Percentiles rank a stretch among this genome's conserved stretches.
Conservation (phyloP, 2,113 vertebrate species). For the Ailuropoda melanoleuca region DNA sequence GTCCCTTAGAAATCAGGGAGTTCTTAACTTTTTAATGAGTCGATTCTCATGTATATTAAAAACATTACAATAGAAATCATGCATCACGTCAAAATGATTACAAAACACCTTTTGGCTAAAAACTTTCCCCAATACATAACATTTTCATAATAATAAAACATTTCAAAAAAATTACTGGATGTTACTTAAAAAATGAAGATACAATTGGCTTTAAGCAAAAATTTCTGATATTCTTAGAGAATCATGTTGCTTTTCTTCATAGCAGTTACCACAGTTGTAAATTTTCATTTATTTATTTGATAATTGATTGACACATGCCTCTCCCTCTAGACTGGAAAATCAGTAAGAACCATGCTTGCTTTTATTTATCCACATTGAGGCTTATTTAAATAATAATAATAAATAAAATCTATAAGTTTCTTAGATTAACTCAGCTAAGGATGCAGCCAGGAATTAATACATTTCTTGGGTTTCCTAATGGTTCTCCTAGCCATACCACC, state of each 20-base stretch:
- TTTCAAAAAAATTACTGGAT: not conserved
- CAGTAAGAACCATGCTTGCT: not conserved
- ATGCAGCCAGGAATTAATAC: not conserved
- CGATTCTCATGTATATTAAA: not conserved
- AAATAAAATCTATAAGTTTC: not conserved
- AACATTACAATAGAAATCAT: not conserved
- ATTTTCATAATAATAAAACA: slow-evolving; percentile 4
- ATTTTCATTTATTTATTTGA: not conserved
- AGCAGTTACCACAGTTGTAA: not conserved
- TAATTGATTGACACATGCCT: not conserved
- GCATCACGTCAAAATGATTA: not conserved
- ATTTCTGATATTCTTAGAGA: not conserved
- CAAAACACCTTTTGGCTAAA: not conserved
- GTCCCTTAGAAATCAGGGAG: not conserved
- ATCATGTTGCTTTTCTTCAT: not conserved
- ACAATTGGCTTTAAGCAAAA: not conserved
- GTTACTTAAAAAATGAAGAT: not conserved
- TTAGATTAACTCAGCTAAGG: not conserved
- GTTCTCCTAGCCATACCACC: not conserved
- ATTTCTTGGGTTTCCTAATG: not conserved
- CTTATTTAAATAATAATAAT: slow-evolving; percentile 17
- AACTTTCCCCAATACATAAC: not conserved
- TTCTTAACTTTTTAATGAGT: slow-evolving; percentile 15
- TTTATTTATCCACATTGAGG: not conserved
- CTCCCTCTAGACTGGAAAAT: not conserved